A percentile compares a stretch with the other conserved stretches of the same genome.
Evolutionary conservation across 2,113 vertebrate species (phyloP).

Genomic region (Lepidothrix coronata): DNA sequence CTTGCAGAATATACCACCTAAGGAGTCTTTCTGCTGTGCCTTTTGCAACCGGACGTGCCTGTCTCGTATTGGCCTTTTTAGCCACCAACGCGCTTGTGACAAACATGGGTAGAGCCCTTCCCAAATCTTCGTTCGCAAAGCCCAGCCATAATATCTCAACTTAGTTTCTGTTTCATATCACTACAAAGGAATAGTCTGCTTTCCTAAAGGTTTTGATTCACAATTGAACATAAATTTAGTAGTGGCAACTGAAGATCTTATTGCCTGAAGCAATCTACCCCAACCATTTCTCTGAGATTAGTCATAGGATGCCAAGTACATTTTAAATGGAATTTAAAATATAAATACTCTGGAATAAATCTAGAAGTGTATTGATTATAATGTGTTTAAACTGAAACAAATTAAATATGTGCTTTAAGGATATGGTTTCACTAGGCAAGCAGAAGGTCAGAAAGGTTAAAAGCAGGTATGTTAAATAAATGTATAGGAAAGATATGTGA

Average conservation of each 20-base stretch:
- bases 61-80: too few species aligned
- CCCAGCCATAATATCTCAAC: neutral
- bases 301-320: neutral
- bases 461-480: neutral
- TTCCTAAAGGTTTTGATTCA: constrained; percentile 6
- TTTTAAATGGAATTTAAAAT: neutral
- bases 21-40: too few species aligned
- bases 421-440: neutral
- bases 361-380: neutral
- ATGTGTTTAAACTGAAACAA: neutral
- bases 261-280: neutral
- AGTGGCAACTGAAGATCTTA: neutral
- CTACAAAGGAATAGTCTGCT: neutral
- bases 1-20: too few species aligned
- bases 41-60: too few species aligned
- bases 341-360: neutral
- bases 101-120: too few species aligned
- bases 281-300: neutral
- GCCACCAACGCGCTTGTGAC: too few species aligned
- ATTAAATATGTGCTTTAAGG: neutral
- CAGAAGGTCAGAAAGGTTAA: neutral
- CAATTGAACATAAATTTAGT: neutral
- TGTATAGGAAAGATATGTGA: neutral
- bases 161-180: neutral
- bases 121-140: too few species aligned